Evolutionary conservation across 2,113 vertebrate genomes (phyloP), one percentile per base, ranked within the genome.

Genomic region (Dicentrarchus labrax): DNA sequence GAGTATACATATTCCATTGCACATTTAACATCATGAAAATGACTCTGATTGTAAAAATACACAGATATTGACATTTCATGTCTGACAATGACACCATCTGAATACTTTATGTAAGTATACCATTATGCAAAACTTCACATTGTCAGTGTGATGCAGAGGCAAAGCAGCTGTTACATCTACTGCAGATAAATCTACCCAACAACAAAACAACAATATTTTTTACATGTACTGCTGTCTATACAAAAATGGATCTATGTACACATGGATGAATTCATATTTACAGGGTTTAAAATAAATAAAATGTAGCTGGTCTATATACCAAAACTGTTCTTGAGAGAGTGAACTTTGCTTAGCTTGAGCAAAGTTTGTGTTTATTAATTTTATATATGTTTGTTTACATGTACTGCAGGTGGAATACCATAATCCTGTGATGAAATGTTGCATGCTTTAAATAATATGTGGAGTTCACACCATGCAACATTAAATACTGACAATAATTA

Each of bases 11-110:
- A 70, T 80, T 83, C 72, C 64, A 90, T 80, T 84, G 38, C 77
- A 93, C 93, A 88, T 68, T 82, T 62, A 86, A 92, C 87, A 91
- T 88, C 71, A 78, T 91, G 54, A 87, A 89, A 83, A 85, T 71
- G 17, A 89, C 61, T 78, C 76, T 70, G 60, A 86, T 80, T 80
- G 80, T 90, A 92, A 89, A 93, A 94, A 88, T 84, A 86, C 82
- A 93, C 82, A 89, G 41, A 83, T 69, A 83, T 78, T 67, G 48
- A 87, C 65, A 84, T 76, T 56, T 82, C 38, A 86, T 88, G 51
- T 88, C 80, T 80, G 79, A 83, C 83, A 83, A 56, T 78, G 80
- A 90, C 59, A 78, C 79, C 74, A 57, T 86, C 59, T 65, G 53
- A 76, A 61, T 80, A 87, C 70, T 83, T 84, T 48, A 71, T 85